Evolutionary conservation across 30 jellyfish, hydroid and myxozoan genomes (phyloP).

Genomic region (Hydractinia echinata): DNA sequence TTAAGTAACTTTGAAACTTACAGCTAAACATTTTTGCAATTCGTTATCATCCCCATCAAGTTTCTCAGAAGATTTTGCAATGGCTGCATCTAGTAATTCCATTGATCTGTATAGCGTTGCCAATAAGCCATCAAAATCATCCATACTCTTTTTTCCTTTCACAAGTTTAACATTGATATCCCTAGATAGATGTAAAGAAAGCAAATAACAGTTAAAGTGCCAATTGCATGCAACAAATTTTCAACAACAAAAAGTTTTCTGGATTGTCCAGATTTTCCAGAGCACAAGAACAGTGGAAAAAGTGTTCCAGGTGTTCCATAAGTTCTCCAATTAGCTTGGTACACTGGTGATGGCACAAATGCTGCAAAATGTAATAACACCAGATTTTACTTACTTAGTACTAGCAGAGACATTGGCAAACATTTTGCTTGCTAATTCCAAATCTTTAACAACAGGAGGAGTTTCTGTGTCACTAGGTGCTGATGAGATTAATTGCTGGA

Average conservation of each 20-base stretch:
- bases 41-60: conserved; percentile 76
- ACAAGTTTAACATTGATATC: too few relatives aligned
- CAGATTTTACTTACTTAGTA: not conserved
- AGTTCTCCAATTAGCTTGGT: too few relatives aligned
- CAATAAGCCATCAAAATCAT: conserved; percentile 39
- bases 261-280: too few relatives aligned
- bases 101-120: conserved; percentile 46
- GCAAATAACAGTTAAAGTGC: too few relatives aligned
- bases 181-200: too few relatives aligned
- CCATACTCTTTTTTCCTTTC: not conserved
- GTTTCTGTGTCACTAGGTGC: conserved; percentile 55
- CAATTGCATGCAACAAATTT: too few relatives aligned
- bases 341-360: too few relatives aligned
- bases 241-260: too few relatives aligned
- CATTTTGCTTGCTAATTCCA: conserved; percentile 28
- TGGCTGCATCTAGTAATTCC: conserved; percentile 80
- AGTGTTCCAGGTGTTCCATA: too few relatives aligned
- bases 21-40: conserved; percentile 66
- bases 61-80: conserved; percentile 58
- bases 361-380: too few relatives aligned
- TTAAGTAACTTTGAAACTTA: conserved; percentile 11
- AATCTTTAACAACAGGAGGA: conserved; percentile 62
- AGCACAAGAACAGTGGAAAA: too few relatives aligned
- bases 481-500: conserved; percentile 50
- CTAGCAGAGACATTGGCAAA: conserved; percentile 5